These are phyloP conservation scores for Bedellia somnulentella DNA, from an alignment of 2,888 invertebrate genomes.

Conservation along the genomic window DNA sequence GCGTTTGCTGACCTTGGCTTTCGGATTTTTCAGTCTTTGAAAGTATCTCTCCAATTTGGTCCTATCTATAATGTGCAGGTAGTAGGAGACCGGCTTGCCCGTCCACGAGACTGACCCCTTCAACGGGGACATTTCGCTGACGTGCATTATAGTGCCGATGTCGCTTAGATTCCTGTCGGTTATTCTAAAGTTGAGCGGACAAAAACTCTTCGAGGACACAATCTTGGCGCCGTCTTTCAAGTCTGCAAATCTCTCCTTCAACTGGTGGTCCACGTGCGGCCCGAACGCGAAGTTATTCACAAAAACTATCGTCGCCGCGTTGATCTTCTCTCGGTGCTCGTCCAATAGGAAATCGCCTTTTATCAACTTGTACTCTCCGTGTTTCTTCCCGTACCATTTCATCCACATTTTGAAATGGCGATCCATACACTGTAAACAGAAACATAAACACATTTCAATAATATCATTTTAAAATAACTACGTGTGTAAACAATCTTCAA, in stretches of 20 bases:
- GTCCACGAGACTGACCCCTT: constrained; percentile 99
- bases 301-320: constrained; percentile 92
- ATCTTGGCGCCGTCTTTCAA: constrained; percentile 94
- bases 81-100: constrained; percentile 97
- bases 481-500: too few relatives aligned
- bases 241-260: constrained; percentile 95
- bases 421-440: constrained; percentile 77
- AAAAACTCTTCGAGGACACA: constrained; percentile 98
- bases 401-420: constrained; percentile 91
- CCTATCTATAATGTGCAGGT: constrained; percentile 96
- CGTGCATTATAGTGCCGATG: constrained; percentile 98
- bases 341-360: constrained; percentile 94
- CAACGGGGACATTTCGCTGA: constrained; percentile 92
- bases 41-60: constrained; percentile 96
- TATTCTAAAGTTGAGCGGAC: constrained; percentile 97
- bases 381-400: constrained; percentile 97
- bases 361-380: constrained; percentile 86
- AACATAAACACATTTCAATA: too few relatives aligned
- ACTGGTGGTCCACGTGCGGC: constrained; percentile 93
- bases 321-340: constrained; percentile 92
- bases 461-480: too few relatives aligned
- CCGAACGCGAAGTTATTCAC: constrained; percentile 99
- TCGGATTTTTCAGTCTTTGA: constrained; percentile 90
- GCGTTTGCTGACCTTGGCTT: constrained; percentile 68
- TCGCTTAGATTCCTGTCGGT: constrained; percentile 97